These are phyloP conservation scores for Intoshia linei DNA, from an alignment of 1,140 invertebrate species.

Conservation along the genomic window DNA sequence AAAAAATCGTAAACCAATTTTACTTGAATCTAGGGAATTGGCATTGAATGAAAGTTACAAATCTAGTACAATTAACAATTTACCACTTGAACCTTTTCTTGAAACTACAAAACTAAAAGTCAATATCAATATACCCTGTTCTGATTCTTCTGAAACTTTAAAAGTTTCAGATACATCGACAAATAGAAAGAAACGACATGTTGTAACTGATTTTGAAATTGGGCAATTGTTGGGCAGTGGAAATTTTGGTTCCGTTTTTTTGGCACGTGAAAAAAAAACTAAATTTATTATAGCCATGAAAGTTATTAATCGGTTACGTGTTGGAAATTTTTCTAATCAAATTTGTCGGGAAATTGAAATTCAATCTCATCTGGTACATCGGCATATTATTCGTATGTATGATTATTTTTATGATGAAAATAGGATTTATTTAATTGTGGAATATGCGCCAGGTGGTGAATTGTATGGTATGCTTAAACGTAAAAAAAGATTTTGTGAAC, in stretches of 20 bases:
- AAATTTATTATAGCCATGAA: slow-evolving; percentile 60
- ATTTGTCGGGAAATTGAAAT: slow-evolving; percentile 29
- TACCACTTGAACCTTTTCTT: too few relatives aligned
- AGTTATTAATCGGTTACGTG: slow-evolving; percentile 17
- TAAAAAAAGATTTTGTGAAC: slow-evolving; percentile 23
- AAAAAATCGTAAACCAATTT: too few relatives aligned
- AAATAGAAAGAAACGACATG: too few relatives aligned
- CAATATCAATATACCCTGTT: too few relatives aligned
- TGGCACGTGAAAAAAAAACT: slow-evolving; percentile 53
- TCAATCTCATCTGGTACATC: slow-evolving; percentile 30
- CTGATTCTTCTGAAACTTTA: too few relatives aligned
- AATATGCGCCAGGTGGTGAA: slow-evolving; percentile 52
- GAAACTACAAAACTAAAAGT: too few relatives aligned
- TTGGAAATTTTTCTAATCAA: slow-evolving; percentile 30
- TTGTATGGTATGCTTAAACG: slow-evolving; percentile 27
- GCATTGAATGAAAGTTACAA: too few relatives aligned
- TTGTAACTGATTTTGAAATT: slow-evolving; percentile 23
- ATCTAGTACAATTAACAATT: too few relatives aligned
- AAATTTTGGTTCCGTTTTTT: slow-evolving; percentile 73
- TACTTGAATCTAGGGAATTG: too few relatives aligned
- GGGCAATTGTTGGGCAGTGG: slow-evolving; percentile 56
- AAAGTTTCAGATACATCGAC: too few relatives aligned
- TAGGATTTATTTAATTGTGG: slow-evolving; percentile 49
- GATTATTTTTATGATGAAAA: slow-evolving; percentile 54
- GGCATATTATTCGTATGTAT: slow-evolving; percentile 44